Evolutionary conservation across 30 jellyfish, hydroid and myxozoan species (phyloP).

Genomic region (Nemopilema nomurai): DNA sequence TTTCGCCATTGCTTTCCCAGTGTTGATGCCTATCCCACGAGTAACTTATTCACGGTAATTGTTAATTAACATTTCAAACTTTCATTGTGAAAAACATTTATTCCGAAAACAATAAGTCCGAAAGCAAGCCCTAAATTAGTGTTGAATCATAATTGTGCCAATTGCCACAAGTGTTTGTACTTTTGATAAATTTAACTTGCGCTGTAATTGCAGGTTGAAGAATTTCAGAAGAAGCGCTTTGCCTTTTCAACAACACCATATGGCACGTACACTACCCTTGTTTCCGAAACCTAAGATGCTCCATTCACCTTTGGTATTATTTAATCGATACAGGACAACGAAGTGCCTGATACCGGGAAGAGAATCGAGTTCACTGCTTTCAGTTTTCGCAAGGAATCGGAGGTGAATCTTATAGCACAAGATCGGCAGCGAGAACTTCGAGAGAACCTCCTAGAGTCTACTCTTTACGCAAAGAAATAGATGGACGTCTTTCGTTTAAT

Average conservation of each 20-base stretch:
- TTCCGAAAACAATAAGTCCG: neutral
- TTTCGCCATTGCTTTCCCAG: too few species aligned
- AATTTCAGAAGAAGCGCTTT: slow-evolving; percentile 20
- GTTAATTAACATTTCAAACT: too few species aligned
- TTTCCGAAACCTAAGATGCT: neutral
- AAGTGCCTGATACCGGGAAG: neutral
- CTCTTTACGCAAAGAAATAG: slow-evolving; percentile 33
- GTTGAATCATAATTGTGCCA: neutral
- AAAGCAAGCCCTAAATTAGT: neutral
- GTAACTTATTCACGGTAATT: too few species aligned
- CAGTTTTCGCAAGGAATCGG: slow-evolving; percentile 1
- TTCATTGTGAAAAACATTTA: too few species aligned
- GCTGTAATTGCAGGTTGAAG: slow-evolving; percentile 23
- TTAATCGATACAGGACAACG: slow-evolving; percentile 59
- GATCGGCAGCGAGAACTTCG: slow-evolving; percentile 58
- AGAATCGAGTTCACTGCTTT: neutral
- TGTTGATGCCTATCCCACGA: too few species aligned
- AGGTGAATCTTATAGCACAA: slow-evolving; percentile 26
- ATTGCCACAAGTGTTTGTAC: neutral
- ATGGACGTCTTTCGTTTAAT: neutral
- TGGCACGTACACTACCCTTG: slow-evolving; percentile 35
- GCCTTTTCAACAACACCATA: slow-evolving; percentile 25
- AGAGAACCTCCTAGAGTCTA: slow-evolving; percentile 68
- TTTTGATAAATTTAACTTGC: too few species aligned
- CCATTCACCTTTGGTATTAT: neutral